Evolutionary conservation across 2,888 invertebrate genomes (phyloP).

Genomic region (Dascillus cervinus): DNA sequence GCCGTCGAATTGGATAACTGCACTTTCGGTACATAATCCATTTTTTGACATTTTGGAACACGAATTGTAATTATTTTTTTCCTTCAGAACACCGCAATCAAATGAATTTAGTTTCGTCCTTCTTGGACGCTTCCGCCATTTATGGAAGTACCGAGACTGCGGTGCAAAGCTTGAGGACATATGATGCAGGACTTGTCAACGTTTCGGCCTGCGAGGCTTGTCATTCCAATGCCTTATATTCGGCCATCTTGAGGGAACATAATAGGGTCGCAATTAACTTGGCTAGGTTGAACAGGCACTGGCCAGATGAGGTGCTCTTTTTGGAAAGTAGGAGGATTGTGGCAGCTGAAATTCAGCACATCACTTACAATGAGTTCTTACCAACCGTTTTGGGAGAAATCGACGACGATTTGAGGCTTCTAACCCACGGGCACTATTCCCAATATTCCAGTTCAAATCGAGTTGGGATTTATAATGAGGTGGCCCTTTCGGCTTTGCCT

Average conservation of each 20-base stretch:
- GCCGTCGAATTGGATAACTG: constrained; percentile 55
- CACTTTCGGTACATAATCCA: constrained; percentile 49
- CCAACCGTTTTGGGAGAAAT: constrained; percentile 71
- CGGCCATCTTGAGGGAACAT: constrained; percentile 66
- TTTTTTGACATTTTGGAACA: not conserved
- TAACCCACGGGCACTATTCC: constrained; percentile 63
- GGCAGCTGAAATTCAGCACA: constrained; percentile 73
- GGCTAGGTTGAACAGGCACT: constrained; percentile 63
- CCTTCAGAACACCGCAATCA: constrained; percentile 63
- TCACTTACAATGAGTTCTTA: constrained; percentile 76
- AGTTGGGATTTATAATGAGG: constrained; percentile 71
- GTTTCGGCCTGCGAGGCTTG: constrained; percentile 57
- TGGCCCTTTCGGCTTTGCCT: constrained; percentile 65
- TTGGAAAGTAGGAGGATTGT: constrained; percentile 68
- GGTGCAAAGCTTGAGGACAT: constrained; percentile 60
- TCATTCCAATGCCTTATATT: constrained; percentile 65
- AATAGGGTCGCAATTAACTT: constrained; percentile 69
- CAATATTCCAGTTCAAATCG: constrained; percentile 76
- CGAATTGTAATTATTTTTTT: not conserved
- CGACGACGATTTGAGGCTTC: constrained; percentile 49
- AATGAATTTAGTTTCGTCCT: constrained; percentile 78
- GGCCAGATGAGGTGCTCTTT: constrained; percentile 72
- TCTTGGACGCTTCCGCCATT: constrained; percentile 74
- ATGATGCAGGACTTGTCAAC: constrained; percentile 64
- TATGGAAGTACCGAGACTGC: constrained; percentile 73